Conservation (phyloP, 2,797 vertebrate genomes). For the Alexandromys oeconomus region DNA sequence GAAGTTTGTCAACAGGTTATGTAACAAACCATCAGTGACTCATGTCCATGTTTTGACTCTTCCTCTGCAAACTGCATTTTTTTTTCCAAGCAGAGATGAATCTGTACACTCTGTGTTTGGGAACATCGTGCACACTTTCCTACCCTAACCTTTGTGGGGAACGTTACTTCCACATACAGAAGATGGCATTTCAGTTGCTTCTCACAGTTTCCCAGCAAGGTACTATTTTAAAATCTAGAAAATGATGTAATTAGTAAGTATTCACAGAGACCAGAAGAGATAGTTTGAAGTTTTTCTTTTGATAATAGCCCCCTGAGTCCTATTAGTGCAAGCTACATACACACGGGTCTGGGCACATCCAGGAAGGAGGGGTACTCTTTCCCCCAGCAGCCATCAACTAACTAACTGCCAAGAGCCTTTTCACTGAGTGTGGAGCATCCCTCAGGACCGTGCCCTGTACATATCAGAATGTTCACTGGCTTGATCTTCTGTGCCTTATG, state of each 20-base stretch:
- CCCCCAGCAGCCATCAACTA: not conserved
- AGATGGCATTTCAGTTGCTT: conserved; percentile 42
- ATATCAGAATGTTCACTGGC: not conserved
- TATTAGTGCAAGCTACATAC: too few relatives aligned
- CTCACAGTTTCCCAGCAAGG: conserved; percentile 20
- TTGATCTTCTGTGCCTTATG: not conserved
- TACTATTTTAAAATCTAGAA: conserved; percentile 34
- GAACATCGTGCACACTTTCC: conserved; percentile 65
- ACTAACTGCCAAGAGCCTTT: not conserved
- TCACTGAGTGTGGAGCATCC: accelerated
- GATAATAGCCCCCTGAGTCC: not conserved
- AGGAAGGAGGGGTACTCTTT: not conserved
- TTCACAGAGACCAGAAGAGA: not conserved
- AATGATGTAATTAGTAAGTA: conserved; percentile 29
- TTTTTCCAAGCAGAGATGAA: conserved; percentile 61
- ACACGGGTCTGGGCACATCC: not conserved
- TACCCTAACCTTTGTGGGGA: conserved; percentile 63
- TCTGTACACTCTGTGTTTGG: conserved; percentile 72
- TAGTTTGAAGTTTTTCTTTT: not conserved
- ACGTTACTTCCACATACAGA: conserved; percentile 59
- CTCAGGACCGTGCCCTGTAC: not conserved
- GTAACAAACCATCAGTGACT: conserved; percentile 79
- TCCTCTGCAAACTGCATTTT: conserved; percentile 67
- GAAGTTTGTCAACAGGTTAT: conserved; percentile 73
- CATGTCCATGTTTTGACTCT: conserved; percentile 81